These are phyloP conservation scores for Nanorana parkeri DNA, from an alignment of 2,113 vertebrate genomes.

Conservation along the genomic window DNA sequence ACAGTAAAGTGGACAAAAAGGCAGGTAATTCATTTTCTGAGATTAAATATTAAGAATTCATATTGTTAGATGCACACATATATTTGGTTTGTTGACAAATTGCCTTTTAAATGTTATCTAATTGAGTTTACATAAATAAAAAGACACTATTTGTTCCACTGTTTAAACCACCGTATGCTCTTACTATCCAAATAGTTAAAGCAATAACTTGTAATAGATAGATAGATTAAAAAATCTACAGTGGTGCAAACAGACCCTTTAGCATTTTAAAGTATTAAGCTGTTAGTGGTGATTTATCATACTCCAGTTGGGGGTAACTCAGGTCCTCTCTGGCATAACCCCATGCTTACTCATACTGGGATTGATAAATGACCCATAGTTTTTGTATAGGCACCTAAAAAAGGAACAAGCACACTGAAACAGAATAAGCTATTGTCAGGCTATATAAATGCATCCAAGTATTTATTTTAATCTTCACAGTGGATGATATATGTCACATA, in stretches of 20 bases:
- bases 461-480: conserved; percentile 26
- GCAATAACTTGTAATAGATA: too few relatives aligned
- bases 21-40: neutral
- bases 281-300: neutral
- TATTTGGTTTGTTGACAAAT: neutral
- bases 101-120: neutral
- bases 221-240: too few relatives aligned
- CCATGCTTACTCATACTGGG: too few relatives aligned
- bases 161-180: too few relatives aligned
- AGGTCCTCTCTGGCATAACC: neutral
- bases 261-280: too few relatives aligned
- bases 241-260: too few relatives aligned
- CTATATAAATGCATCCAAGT: conserved; percentile 1
- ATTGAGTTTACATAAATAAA: too few relatives aligned
- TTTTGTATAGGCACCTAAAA: neutral
- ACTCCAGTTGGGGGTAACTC: neutral
- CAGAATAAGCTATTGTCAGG: neutral
- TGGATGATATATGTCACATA: conserved; percentile 12
- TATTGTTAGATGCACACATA: neutral
- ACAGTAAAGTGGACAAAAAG: neutral
- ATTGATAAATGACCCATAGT: neutral
- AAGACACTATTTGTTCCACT: too few relatives aligned
- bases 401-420: neutral
- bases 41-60: conserved; percentile 18
- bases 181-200: too few relatives aligned